Base-by-base conservation (phyloP, 2,113 vertebrate species). In the Varanus komodoensis region DNA sequence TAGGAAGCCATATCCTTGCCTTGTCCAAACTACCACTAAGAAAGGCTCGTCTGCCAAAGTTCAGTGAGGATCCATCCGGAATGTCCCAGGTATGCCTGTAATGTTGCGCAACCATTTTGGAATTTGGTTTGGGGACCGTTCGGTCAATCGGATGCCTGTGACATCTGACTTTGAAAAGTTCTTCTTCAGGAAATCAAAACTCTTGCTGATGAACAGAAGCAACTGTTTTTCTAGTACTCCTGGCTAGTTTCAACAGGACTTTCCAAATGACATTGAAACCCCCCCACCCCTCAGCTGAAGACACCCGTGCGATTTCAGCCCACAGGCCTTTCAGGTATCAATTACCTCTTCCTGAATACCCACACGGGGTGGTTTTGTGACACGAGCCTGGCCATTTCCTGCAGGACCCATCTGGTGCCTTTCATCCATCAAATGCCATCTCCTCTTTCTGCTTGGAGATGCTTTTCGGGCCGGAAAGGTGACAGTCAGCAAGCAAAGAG, bases 351-450 rank as follows among this genome's bases (percentile, higher is more conserved):
- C 68, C 71, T 32, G 44, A 34, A 48, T 68, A 86, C 74, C 87
- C 84, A 64, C 44, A 89, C 34, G 2, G 88, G 79, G 82, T 90
- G 91, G 92, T 93, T 95, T 95, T 86, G 11, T 94, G 94, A 87
- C 86, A 83, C 0, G 91, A 93, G 92, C 92, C 93, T 87, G 67
- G 32, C 27, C 67, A 73, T 71, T 50, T 95, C 91, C 93, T 94
- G 90, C 86, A 74, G 78, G 90, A 44, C 87, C 90, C 94, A 90
- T 89, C 86, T 57, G 71, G 74, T 67, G 5, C 15, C 86, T 87
- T 88, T 91, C 64, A 34, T 88, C 71, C 71, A 2, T 19, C 21
- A 54, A 67, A 88, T 90, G 90, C 86, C 81, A 84, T 87, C 88
- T 29, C 91, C 88, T 92, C 91, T 82, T 89, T 79, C 91, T 84